Evolutionary conservation across 2,113 vertebrate genomes (phyloP).

Genomic region (Neogobius melanostomus): DNA sequence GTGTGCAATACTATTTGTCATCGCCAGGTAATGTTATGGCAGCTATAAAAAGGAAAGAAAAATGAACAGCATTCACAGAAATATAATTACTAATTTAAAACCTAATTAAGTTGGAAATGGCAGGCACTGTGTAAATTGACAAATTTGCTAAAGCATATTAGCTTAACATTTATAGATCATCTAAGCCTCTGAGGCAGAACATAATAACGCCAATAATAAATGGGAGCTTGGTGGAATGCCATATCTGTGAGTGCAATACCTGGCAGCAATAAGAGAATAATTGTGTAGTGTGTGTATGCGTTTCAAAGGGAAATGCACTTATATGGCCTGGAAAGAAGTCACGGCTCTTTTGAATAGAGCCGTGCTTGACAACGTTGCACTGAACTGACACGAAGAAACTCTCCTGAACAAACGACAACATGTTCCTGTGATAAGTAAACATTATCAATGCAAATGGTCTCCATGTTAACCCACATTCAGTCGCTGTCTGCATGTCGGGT

Average conservation of each 20-base stretch:
- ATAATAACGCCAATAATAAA: slow-evolving; percentile 32
- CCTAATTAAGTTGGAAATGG: slow-evolving; percentile 25
- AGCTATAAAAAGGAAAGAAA: not conserved
- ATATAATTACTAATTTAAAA: slow-evolving; percentile 15
- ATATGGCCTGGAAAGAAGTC: slow-evolving; percentile 75
- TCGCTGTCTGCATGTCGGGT: slow-evolving; percentile 3
- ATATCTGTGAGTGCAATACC: slow-evolving; percentile 38
- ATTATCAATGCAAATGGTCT: slow-evolving; percentile 12
- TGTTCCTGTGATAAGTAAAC: slow-evolving; percentile 50
- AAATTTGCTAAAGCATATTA: slow-evolving; percentile 31
- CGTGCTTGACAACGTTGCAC: slow-evolving; percentile 38
- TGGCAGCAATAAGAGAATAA: slow-evolving; percentile 45
- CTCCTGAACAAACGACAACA: slow-evolving; percentile 40
- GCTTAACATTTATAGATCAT: slow-evolving; percentile 31
- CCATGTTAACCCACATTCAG: not conserved
- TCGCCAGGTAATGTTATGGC: not conserved
- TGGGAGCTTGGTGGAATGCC: slow-evolving; percentile 30
- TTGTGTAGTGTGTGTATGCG: slow-evolving; percentile 33
- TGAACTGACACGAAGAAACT: slow-evolving; percentile 47
- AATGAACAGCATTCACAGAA: not conserved
- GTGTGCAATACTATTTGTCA: not conserved
- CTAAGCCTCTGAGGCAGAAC: slow-evolving; percentile 24
- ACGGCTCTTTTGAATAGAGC: slow-evolving; percentile 46
- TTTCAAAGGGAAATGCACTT: slow-evolving; percentile 66
- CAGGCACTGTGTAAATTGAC: slow-evolving; percentile 23